Conservation (phyloP, 1,140 invertebrate genomes). For the Pseudomyrmex gracilis region DNA sequence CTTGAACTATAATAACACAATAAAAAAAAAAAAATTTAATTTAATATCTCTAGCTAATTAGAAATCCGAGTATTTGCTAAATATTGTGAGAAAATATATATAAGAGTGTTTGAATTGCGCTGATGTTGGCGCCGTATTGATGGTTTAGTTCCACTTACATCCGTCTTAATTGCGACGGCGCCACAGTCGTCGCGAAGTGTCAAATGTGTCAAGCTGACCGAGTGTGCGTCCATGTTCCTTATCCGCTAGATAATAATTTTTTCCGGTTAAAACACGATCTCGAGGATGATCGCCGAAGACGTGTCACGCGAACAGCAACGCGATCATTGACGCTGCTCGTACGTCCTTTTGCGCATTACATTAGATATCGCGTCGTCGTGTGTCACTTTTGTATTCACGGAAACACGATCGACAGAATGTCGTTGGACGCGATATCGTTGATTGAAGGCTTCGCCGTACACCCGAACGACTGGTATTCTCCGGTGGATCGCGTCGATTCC, state of each 20-base stretch:
- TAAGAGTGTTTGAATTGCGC: too few species aligned
- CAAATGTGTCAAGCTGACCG: conserved; percentile 7
- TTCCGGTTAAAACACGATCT: neutral
- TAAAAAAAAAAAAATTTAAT: neutral
- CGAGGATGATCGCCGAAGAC: neutral
- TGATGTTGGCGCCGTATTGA: too few species aligned
- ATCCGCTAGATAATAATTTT: neutral
- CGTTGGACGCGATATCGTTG: neutral
- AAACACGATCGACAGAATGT: conserved; percentile 7
- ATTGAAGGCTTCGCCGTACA: neutral
- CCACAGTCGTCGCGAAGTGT: too few species aligned
- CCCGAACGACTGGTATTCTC: neutral
- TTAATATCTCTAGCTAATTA: too few species aligned
- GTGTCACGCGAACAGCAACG: neutral
- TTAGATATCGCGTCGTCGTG: neutral
- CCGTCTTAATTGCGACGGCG: too few species aligned
- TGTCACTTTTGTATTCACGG: neutral
- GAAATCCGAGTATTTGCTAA: too few species aligned
- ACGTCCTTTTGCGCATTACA: neutral
- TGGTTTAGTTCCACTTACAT: too few species aligned
- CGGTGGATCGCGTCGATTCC: neutral
- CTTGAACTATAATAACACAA: neutral
- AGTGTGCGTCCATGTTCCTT: neutral
- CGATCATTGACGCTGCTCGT: neutral
- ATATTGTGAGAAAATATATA: too few species aligned